Evolutionary conservation across 2,797 vertebrate genomes (phyloP).

Genomic region (Oreonectes daqikongensis): DNA sequence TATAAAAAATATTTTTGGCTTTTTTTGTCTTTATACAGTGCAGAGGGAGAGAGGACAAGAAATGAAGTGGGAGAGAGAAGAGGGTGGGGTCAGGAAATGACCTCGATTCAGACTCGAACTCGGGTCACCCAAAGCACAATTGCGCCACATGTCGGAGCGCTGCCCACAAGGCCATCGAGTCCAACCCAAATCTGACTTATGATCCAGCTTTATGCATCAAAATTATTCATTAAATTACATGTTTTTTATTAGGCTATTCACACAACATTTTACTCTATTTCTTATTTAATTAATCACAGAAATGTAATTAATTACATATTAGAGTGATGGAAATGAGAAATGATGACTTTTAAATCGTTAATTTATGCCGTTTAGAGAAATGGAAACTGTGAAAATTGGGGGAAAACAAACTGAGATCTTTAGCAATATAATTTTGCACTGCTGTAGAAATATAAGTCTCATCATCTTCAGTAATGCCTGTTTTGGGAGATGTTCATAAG

Average conservation of each 20-base stretch:
- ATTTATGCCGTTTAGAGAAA: slow-evolving; percentile 35
- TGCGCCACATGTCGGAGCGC: too few relatives aligned
- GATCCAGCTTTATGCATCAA: background rate
- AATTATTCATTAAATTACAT: slow-evolving; percentile 6
- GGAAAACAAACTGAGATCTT: slow-evolving; percentile 34
- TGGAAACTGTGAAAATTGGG: slow-evolving; percentile 33
- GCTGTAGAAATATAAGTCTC: slow-evolving; percentile 37
- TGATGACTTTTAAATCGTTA: slow-evolving; percentile 16
- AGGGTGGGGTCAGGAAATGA: too few relatives aligned
- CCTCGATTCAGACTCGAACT: too few relatives aligned
- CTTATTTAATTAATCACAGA: slow-evolving; percentile 13
- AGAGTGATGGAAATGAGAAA: slow-evolving; percentile 30
- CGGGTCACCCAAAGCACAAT: too few relatives aligned
- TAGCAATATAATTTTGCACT: slow-evolving; percentile 34
- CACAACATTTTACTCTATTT: slow-evolving; percentile 4
- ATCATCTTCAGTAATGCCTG: slow-evolving; percentile 54
- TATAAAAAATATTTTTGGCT: too few relatives aligned
- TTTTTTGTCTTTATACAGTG: too few relatives aligned
- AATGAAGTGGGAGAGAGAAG: too few relatives aligned
- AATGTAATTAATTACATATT: background rate
- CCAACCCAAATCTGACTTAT: slow-evolving; percentile 9
- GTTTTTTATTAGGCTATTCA: background rate
- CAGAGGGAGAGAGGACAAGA: too few relatives aligned
- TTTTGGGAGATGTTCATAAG: slow-evolving; percentile 65
- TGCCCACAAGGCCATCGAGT: too few relatives aligned